Evolutionary conservation across 2,797 vertebrate genomes (phyloP).

Genomic region (Monodelphis domestica): DNA sequence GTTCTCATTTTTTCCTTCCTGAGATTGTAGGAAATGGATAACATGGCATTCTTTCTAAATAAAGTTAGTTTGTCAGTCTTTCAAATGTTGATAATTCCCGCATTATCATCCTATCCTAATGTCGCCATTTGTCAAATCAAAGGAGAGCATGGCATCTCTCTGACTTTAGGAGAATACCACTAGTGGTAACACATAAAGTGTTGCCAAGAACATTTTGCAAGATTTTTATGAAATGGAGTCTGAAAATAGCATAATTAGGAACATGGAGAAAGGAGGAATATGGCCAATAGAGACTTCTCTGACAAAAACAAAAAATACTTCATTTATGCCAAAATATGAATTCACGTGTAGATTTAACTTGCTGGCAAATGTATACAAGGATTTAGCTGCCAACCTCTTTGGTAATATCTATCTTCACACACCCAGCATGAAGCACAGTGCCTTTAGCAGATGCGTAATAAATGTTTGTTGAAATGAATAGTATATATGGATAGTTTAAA

Average conservation of each 20-base stretch:
- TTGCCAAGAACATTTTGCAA: slow-evolving; percentile 21
- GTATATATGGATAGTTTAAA: background rate
- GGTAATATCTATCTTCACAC: background rate
- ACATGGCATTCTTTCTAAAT: slow-evolving; percentile 21
- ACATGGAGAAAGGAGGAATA: slow-evolving; percentile 28
- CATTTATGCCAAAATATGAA: slow-evolving; percentile 30
- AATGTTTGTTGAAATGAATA: background rate
- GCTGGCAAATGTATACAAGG: background rate
- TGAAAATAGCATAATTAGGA: slow-evolving; percentile 33
- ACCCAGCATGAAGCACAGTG: background rate
- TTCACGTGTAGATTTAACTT: slow-evolving; percentile 25
- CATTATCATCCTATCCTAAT: slow-evolving; percentile 22
- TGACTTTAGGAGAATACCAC: slow-evolving; percentile 46
- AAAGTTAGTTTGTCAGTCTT: slow-evolving; percentile 29
- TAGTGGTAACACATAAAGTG: background rate
- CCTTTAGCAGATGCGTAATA: background rate
- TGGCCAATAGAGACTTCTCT: background rate
- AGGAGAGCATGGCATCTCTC: slow-evolving; percentile 16
- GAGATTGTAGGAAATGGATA: slow-evolving; percentile 44
- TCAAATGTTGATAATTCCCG: slow-evolving; percentile 45
- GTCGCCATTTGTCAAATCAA: slow-evolving; percentile 33
- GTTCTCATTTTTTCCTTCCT: background rate
- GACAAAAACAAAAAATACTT: background rate
- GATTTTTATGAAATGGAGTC: background rate
- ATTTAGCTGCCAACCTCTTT: background rate